Percentiles rank a stretch among this genome's conserved stretches.
phyloP scores from a whole-genome alignment of 2,113 vertebrate genomes.

The Dunckerocampus dactyliophorus region DNA sequence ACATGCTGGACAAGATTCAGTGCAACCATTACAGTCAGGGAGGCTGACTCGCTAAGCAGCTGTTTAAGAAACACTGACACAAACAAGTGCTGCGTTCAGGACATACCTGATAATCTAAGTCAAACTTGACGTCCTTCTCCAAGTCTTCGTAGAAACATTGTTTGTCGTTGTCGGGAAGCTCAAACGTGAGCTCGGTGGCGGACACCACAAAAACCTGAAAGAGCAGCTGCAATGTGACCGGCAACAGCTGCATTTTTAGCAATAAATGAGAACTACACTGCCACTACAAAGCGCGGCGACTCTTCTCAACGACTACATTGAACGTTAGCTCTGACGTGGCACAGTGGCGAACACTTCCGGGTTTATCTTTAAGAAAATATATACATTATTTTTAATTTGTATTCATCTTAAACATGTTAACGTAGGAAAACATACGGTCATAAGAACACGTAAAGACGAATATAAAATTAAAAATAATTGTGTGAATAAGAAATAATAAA shows the following conservation, averaged over 20 bases:
- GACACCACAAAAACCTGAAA: constrained; percentile 27
- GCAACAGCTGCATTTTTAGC: constrained; percentile 22
- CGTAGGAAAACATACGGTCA: no score
- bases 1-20: background rate
- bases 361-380: background rate
- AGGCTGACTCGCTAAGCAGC: no score
- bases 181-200: constrained; percentile 72
- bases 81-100: background rate
- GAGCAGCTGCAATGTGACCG: constrained; percentile 33
- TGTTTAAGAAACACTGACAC: background rate
- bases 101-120: constrained; percentile 75
- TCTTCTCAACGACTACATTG: background rate
- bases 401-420: no score
- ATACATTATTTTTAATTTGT: no score
- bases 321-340: constrained; percentile 70
- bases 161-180: constrained; percentile 72
- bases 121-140: constrained; percentile 63
- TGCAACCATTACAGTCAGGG: no score
- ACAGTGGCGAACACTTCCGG: constrained; percentile 6
- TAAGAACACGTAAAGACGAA: no score
- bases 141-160: constrained; percentile 78
- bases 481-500: no score
- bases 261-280: no score
- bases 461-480: no score
- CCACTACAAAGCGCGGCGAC: background rate